A percentile compares a stretch with the other conserved stretches of the same genome.
Evolutionary conservation across 2,888 invertebrate species (phyloP).

Genomic region (Diadegma fenestrale): DNA sequence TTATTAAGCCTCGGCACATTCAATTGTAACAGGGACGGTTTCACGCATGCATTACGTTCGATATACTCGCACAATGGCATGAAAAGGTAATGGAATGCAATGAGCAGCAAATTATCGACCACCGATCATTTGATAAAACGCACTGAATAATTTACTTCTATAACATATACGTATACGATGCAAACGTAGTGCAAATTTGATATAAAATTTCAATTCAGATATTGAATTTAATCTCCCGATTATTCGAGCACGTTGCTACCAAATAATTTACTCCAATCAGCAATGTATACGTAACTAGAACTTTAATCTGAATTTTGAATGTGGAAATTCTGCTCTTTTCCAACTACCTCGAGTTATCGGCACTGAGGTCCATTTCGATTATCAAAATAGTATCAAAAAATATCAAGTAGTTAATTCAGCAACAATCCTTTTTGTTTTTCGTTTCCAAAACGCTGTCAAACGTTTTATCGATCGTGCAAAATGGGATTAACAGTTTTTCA

Average conservation of each 20-base stretch:
- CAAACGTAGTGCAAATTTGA: neutral
- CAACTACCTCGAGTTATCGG: slow-evolving; percentile 18
- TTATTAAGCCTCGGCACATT: slow-evolving; percentile 14
- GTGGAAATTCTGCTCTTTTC: slow-evolving; percentile 16
- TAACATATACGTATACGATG: neutral
- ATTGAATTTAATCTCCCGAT: neutral
- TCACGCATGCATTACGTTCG: neutral
- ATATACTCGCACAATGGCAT: neutral
- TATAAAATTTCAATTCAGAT: slow-evolving; percentile 1
- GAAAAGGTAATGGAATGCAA: slow-evolving; percentile 42
- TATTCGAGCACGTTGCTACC: neutral
- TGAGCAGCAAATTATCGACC: slow-evolving; percentile 50
- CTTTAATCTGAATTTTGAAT: slow-evolving; percentile 12
- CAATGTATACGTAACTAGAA: neutral
- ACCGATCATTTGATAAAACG: slow-evolving; percentile 39
- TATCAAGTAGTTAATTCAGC: neutral
- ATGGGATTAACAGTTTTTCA: neutral
- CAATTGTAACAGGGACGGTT: neutral
- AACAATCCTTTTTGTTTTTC: neutral
- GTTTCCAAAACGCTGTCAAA: neutral
- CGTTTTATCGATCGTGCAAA: neutral
- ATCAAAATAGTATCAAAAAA: neutral
- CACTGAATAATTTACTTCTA: slow-evolving; percentile 17
- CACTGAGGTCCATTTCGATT: neutral
- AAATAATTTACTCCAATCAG: neutral